Percentiles rank a stretch among this genome's conserved stretches.
Conservation (phyloP, 2,888 invertebrate species). For the Galerucella pusilla region DNA sequence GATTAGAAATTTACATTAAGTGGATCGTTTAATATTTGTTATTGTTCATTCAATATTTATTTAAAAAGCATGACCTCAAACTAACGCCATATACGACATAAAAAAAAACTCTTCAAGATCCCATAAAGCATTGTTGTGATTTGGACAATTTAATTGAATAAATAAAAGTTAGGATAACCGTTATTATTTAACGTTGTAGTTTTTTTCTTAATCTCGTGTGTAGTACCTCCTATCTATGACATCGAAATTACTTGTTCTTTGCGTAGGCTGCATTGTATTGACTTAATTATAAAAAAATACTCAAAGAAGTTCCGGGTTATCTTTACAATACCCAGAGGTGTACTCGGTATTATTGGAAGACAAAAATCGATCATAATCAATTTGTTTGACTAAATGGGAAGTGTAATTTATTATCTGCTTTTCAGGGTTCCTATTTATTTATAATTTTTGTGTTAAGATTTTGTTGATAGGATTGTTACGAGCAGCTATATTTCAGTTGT, state of each 20-base stretch:
- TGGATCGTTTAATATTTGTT: background rate
- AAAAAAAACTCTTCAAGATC: background rate
- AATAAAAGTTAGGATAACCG: constrained; percentile 6
- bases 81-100: background rate
- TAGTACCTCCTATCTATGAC: constrained; percentile 29
- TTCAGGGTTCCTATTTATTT: background rate
- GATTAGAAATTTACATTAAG: background rate
- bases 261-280: constrained; percentile 32
- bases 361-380: background rate
- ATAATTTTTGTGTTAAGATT: too few relatives aligned
- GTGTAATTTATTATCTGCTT: background rate
- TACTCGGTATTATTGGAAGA: background rate
- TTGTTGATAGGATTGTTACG: too few relatives aligned
- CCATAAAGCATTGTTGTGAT: background rate
- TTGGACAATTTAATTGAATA: background rate
- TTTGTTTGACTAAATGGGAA: constrained; percentile 12
- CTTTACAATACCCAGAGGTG: constrained; percentile 16
- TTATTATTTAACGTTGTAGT: background rate
- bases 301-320: constrained; percentile 32
- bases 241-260: constrained; percentile 32
- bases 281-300: constrained; percentile 36
- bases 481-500: too few relatives aligned
- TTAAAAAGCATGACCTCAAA: background rate
- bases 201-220: constrained; percentile 13
- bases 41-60: constrained; percentile 5